Conservation (phyloP, 1,140 invertebrate species). For the Anastrepha ludens region DNA sequence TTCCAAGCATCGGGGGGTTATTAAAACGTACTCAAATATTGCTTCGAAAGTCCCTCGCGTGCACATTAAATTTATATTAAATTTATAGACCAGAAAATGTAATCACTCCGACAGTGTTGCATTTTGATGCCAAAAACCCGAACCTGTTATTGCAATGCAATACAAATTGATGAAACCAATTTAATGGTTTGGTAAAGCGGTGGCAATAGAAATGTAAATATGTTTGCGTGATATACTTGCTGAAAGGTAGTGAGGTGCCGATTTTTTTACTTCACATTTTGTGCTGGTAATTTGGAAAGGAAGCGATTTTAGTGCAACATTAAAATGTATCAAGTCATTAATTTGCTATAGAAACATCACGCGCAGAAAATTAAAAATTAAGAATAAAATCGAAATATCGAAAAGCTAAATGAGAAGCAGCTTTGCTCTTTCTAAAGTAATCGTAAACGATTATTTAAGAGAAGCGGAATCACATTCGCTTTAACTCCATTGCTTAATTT, state of each 20-base stretch:
- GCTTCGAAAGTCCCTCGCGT: background rate
- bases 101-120: conserved; percentile 28
- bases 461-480: too few relatives aligned
- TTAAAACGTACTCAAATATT: conserved; percentile 39
- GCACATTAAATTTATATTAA: conserved; percentile 33
- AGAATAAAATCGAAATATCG: too few relatives aligned
- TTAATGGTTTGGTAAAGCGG: background rate
- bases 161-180: conserved; percentile 27
- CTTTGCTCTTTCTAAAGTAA: too few relatives aligned
- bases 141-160: conserved; percentile 13
- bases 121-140: background rate
- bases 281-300: background rate
- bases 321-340: background rate
- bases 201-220: background rate
- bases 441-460: too few relatives aligned
- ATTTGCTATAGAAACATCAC: background rate
- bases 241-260: background rate
- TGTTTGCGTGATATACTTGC: background rate
- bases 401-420: too few relatives aligned
- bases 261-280: background rate
- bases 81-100: conserved; percentile 47
- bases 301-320: background rate
- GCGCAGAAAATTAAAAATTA: too few relatives aligned
- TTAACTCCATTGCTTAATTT: too few relatives aligned
- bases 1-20: background rate